Evolutionary conservation across 2,797 vertebrate genomes (phyloP).

Genomic region (Periparus ater): DNA sequence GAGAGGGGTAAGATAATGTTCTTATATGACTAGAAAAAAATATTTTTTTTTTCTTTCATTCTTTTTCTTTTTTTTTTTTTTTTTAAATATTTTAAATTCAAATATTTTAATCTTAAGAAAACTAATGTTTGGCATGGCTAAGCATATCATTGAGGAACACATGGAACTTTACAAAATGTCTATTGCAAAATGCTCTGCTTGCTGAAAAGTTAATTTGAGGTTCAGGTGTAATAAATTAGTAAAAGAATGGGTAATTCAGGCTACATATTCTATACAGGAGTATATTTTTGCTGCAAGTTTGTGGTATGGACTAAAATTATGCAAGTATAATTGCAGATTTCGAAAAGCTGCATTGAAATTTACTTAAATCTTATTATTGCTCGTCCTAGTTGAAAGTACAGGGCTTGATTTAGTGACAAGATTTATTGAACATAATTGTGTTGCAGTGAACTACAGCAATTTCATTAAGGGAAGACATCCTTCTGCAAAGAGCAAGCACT

Average conservation of each 20-base stretch:
- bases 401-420: neutral
- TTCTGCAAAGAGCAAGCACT: neutral
- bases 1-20: fast-evolving
- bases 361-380: neutral
- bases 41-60: neutral
- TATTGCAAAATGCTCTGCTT: neutral
- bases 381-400: neutral
- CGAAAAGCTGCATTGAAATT: neutral
- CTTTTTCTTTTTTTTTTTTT: neutral
- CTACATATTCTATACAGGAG: neutral
- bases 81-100: neutral
- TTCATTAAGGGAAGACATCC: neutral
- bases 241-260: neutral
- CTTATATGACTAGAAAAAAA: neutral
- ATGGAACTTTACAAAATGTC: neutral
- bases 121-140: neutral
- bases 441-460: neutral
- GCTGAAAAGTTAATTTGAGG: neutral
- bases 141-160: neutral
- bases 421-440: neutral
- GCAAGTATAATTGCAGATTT: neutral
- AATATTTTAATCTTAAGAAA: neutral
- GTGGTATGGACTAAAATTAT: neutral
- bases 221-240: neutral
- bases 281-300: neutral